Percentiles rank a stretch among this genome's conserved stretches.
Conservation (phyloP, 2,888 invertebrate genomes). For the Hedya salicella region DNA sequence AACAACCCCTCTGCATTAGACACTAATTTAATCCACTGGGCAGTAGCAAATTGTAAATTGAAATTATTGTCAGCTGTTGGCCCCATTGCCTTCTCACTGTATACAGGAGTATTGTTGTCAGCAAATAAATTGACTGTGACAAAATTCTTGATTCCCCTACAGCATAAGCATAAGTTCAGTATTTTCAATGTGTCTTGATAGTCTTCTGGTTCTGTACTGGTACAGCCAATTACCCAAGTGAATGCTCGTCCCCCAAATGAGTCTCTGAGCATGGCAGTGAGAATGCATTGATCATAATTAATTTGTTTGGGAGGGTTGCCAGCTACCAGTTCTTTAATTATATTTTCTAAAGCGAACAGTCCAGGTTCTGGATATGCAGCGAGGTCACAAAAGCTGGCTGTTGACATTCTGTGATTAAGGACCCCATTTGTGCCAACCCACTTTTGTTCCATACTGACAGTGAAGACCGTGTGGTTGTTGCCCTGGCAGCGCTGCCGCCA, state of each 20-base stretch:
- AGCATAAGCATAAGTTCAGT: conserved; percentile 87
- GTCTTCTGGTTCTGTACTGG: conserved; percentile 89
- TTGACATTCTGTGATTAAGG: conserved; percentile 89
- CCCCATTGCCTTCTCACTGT: conserved; percentile 67
- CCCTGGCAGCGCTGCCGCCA: conserved; percentile 84
- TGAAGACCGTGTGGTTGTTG: conserved; percentile 89
- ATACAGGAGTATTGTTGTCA: conserved; percentile 86
- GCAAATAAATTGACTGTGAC: conserved; percentile 90
- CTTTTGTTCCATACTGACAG: conserved; percentile 90
- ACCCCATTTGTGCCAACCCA: conserved; percentile 88
- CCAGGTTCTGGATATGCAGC: conserved; percentile 86
- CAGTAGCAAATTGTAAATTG: conserved; percentile 92
- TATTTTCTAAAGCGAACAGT: conserved; percentile 87
- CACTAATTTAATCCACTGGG: conserved; percentile 92
- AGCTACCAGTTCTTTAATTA: conserved; percentile 85
- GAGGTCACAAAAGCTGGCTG: conserved; percentile 90
- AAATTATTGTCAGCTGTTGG: conserved; percentile 80
- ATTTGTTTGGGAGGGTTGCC: conserved; percentile 83
- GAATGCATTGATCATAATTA: conserved; percentile 87
- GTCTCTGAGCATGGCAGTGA: conserved; percentile 89
- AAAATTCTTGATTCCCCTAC: conserved; percentile 88
- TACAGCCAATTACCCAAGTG: conserved; percentile 89
- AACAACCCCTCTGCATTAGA: conserved; percentile 94
- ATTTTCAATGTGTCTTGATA: conserved; percentile 89
- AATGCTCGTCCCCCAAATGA: conserved; percentile 91